Conservation (phyloP, 2,797 vertebrate species). For the Platalea minor region DNA sequence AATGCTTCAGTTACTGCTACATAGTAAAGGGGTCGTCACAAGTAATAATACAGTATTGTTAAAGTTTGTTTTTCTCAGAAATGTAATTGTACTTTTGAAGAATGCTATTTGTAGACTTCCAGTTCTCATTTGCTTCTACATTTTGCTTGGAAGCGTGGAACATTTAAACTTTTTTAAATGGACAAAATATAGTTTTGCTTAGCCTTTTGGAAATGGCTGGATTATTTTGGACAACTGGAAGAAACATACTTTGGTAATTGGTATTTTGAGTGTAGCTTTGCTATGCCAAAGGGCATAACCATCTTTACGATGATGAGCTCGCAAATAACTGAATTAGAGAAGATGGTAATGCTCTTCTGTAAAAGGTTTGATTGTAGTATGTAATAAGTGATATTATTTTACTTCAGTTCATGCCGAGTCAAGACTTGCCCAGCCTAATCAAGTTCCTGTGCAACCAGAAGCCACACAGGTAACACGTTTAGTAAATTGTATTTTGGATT, state of each 20-base stretch:
- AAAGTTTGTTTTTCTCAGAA: neutral
- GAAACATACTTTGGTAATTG: neutral
- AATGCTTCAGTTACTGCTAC: neutral
- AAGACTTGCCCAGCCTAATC: slow-evolving; percentile 86
- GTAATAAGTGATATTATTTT: neutral
- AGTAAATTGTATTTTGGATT: neutral
- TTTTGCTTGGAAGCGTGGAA: neutral
- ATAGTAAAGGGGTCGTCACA: neutral
- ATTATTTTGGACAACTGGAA: neutral
- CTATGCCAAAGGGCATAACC: neutral
- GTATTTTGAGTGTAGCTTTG: neutral
- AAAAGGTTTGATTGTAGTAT: neutral
- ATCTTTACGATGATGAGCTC: neutral
- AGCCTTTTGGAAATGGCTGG: neutral
- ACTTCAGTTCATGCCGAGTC: slow-evolving; percentile 87
- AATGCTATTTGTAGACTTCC: neutral
- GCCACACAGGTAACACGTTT: slow-evolving; percentile 82
- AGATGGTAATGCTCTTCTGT: neutral
- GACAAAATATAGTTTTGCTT: neutral
- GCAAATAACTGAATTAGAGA: neutral
- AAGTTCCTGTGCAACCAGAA: slow-evolving; percentile 87
- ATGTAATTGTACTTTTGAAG: neutral
- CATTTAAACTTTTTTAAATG: neutral
- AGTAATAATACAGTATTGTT: neutral
- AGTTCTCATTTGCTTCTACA: neutral